A percentile compares a stretch with the other conserved stretches of the same genome.
Evolutionary conservation across 2,888 invertebrate genomes (phyloP).

Genomic region (Bimastos eiseni): DNA sequence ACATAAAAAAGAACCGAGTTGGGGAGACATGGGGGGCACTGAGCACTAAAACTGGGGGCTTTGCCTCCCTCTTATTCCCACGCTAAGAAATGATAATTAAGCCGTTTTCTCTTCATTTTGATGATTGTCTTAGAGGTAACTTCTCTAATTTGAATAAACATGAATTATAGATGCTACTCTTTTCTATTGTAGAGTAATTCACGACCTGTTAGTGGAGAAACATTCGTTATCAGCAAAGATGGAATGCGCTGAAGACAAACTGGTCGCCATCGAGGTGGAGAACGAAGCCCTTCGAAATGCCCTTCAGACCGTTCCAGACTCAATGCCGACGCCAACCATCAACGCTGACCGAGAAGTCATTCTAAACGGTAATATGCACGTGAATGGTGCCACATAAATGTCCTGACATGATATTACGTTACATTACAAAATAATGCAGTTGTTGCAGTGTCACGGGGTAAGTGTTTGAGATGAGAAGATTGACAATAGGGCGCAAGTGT

Average conservation of each 20-base stretch:
- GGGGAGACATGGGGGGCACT: too few relatives aligned
- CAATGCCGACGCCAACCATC: not conserved
- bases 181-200: not conserved
- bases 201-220: not conserved
- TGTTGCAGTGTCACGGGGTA: too few relatives aligned
- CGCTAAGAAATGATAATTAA: too few relatives aligned
- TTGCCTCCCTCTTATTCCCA: too few relatives aligned
- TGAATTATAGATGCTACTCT: not conserved
- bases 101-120: too few relatives aligned
- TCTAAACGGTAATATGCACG: not conserved
- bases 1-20: too few relatives aligned
- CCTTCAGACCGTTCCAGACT: not conserved
- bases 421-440: not conserved
- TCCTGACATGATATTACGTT: not conserved
- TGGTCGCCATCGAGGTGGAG: not conserved
- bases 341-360: not conserved
- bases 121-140: too few relatives aligned
- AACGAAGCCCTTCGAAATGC: constrained; percentile 8
- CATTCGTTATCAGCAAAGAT: not conserved
- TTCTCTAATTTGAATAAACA: too few relatives aligned
- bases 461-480: too few relatives aligned
- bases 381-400: not conserved
- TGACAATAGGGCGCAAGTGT: too few relatives aligned
- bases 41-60: too few relatives aligned
- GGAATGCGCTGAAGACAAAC: not conserved